Percentiles rank a stretch among this genome's conserved stretches.
These are phyloP conservation scores for Penaeus japonicus DNA, from an alignment of 1,140 invertebrate species.

Conservation along the genomic window DNA sequence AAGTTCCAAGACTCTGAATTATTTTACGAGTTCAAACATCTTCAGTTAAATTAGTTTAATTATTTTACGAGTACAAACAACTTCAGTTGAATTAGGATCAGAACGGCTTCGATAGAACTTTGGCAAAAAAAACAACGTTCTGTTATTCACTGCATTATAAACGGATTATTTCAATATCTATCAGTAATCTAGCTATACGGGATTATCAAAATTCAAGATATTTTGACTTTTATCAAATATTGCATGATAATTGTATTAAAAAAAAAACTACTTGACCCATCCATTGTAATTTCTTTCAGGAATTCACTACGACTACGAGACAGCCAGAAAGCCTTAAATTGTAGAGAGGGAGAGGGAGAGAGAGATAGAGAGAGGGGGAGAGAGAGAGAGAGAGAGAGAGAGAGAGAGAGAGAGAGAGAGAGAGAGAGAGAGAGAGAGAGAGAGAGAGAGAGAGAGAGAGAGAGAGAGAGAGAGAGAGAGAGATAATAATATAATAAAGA, in stretches of 20 bases:
- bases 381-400: slow-evolving; percentile 23
- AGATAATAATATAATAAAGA: too few species aligned
- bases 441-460: slow-evolving; percentile 4
- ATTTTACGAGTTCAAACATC: not conserved
- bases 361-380: slow-evolving; percentile 52
- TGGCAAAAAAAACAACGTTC: too few species aligned
- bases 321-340: not conserved
- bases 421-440: slow-evolving; percentile 3
- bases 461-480: not conserved
- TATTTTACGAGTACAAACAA: too few species aligned
- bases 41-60: too few species aligned
- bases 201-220: too few species aligned
- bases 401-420: slow-evolving; percentile 8
- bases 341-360: slow-evolving; percentile 61
- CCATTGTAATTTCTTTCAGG: not conserved
- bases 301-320: not conserved
- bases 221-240: too few species aligned
- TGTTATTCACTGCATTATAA: too few species aligned
- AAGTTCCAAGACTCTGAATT: not conserved
- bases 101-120: too few species aligned
- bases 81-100: too few species aligned
- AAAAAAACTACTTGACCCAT: not conserved
- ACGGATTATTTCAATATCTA: too few species aligned
- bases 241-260: too few species aligned
- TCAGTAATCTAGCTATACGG: too few species aligned